Conservation (phyloP, 2,888 invertebrate genomes). For the Isotomurus palustris region DNA sequence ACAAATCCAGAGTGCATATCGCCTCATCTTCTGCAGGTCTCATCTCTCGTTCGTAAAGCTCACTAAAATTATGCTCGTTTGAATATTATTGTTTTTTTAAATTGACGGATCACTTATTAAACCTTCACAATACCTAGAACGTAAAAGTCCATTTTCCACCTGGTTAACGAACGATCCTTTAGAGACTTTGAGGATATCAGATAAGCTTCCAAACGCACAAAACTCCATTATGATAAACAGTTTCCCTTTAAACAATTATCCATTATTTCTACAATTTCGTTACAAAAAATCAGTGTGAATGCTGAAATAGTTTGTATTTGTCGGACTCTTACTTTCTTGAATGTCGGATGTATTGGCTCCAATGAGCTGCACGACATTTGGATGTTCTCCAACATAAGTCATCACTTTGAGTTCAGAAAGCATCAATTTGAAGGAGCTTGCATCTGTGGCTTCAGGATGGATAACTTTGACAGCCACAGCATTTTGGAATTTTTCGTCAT, state of each 20-base stretch:
- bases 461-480: slow-evolving; percentile 3
- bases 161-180: not conserved
- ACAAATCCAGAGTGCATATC: too few relatives aligned
- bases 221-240: not conserved
- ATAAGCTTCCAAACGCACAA: slow-evolving; percentile 1
- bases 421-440: slow-evolving; percentile 2
- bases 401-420: slow-evolving; percentile 1
- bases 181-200: not conserved
- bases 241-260: not conserved
- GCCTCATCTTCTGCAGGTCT: too few relatives aligned
- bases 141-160: too few relatives aligned
- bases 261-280: too few relatives aligned
- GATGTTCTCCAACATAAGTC: slow-evolving; percentile 1
- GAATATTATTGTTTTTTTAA: too few relatives aligned
- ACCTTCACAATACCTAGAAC: too few relatives aligned
- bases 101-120: too few relatives aligned
- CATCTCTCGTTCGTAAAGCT: too few relatives aligned
- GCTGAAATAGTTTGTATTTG: not conserved
- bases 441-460: not conserved
- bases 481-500: not conserved
- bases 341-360: slow-evolving; percentile 3
- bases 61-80: too few relatives aligned
- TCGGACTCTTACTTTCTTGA: not conserved
- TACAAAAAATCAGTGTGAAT: too few relatives aligned
- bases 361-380: not conserved